A percentile compares a stretch with the other conserved stretches of the same genome.
Evolutionary conservation across 2,797 vertebrate genomes (phyloP).

Genomic region (Sebastes matsubarae): DNA sequence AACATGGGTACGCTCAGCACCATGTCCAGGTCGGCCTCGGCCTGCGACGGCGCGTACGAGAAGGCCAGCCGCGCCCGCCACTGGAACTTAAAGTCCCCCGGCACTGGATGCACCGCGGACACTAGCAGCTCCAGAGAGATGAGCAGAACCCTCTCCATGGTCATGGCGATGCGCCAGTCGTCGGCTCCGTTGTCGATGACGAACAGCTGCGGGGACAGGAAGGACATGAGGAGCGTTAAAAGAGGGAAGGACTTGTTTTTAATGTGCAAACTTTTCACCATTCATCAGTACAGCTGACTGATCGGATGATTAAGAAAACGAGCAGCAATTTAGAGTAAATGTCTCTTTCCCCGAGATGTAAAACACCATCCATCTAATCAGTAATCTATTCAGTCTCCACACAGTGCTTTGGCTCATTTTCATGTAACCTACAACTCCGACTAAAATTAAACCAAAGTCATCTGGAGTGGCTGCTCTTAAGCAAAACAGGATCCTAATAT

Average conservation of each 20-base stretch:
- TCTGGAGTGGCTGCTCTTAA: slow-evolving; percentile 18
- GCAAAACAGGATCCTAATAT: slow-evolving; percentile 39
- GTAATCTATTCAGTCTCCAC: slow-evolving; percentile 47
- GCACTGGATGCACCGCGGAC: slow-evolving; percentile 97
- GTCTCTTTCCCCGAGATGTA: slow-evolving; percentile 47
- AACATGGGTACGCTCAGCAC: slow-evolving; percentile 99
- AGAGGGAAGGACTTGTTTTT: slow-evolving; percentile 31
- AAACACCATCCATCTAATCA: slow-evolving; percentile 59
- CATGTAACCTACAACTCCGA: slow-evolving; percentile 39
- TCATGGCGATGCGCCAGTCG: slow-evolving; percentile 99
- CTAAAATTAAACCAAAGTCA: slow-evolving; percentile 53
- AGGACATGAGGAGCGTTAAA: slow-evolving; percentile 36
- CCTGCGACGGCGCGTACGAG: slow-evolving; percentile 91
- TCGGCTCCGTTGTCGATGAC: slow-evolving; percentile 98
- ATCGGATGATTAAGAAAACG: slow-evolving; percentile 56
- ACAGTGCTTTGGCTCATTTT: slow-evolving; percentile 46
- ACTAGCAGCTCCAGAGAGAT: slow-evolving; percentile 97
- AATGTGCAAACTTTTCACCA: slow-evolving; percentile 31
- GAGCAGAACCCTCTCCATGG: slow-evolving; percentile 94
- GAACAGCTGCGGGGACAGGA: slow-evolving; percentile 77
- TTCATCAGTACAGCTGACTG: slow-evolving; percentile 45
- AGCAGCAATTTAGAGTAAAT: slow-evolving; percentile 55
- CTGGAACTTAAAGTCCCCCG: slow-evolving; percentile 91
- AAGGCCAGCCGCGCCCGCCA: slow-evolving; percentile 97
- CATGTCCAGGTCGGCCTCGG: slow-evolving; percentile 98